phyloP scores from a whole-genome alignment of 2,113 vertebrate genomes.

The Melanotaenia duboulayi region DNA sequence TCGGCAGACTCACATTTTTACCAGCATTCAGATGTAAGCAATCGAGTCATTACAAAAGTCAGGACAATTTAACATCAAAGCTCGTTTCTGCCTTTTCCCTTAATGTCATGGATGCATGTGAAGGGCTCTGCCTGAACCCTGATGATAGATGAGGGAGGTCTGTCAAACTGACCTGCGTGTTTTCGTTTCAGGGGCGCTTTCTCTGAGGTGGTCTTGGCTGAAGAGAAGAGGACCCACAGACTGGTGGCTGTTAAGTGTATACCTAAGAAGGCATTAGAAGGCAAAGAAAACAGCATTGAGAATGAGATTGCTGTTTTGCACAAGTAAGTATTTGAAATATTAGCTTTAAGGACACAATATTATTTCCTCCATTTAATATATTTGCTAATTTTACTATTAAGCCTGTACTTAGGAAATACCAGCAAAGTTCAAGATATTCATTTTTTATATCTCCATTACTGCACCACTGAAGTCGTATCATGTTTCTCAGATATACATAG shows the following conservation, averaged over 20 bases:
- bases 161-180: conserved; percentile 35
- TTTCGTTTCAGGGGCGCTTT: conserved; percentile 91
- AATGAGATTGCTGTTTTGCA: conserved; percentile 97
- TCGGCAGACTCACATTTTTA: conserved; percentile 17
- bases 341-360: not conserved
- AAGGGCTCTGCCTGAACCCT: not conserved
- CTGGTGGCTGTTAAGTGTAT: conserved; percentile 98
- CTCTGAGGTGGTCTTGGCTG: conserved; percentile 96
- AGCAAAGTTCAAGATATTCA: conserved; percentile 21
- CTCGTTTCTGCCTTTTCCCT: not conserved
- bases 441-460: conserved; percentile 48
- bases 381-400: not conserved
- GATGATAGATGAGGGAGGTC: conserved; percentile 19
- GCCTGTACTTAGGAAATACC: conserved; percentile 7
- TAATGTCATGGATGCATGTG: not conserved
- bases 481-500: conserved; percentile 25
- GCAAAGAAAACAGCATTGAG: conserved; percentile 97
- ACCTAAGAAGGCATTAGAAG: conserved; percentile 94
- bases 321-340: conserved; percentile 85
- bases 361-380: not conserved
- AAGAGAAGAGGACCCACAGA: conserved; percentile 91
- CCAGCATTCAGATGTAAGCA: not conserved
- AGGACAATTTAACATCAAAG: conserved; percentile 29
- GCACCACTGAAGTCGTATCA: conserved; percentile 23
- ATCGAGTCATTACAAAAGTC: conserved; percentile 7